A percentile compares a stretch with the other conserved stretches of the same genome.
Evolutionary conservation across 2,888 invertebrate genomes (phyloP).

Genomic region (Tipula unca): DNA sequence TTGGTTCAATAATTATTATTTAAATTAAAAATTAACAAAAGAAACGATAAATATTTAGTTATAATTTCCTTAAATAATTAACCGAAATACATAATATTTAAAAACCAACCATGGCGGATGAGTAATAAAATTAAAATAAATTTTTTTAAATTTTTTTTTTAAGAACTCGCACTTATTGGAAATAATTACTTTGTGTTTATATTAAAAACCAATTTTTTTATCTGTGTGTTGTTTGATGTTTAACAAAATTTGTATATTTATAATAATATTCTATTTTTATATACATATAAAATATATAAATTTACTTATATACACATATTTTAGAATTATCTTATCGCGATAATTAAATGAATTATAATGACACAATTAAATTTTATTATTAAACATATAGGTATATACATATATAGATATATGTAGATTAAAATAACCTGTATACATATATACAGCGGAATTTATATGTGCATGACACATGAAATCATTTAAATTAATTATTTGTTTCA

Average conservation of each 20-base stretch:
- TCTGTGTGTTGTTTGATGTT: neutral
- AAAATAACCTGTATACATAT: too few species aligned
- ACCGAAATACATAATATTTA: neutral
- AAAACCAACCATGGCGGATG: neutral
- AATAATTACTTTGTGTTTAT: neutral
- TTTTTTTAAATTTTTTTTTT: neutral
- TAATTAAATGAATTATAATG: neutral
- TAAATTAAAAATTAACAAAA: neutral
- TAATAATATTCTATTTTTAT: neutral
- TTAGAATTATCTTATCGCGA: neutral
- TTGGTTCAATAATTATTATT: neutral
- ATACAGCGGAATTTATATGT: too few species aligned
- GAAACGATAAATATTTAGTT: neutral
- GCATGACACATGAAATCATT: too few species aligned
- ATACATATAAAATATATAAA: neutral
- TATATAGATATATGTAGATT: too few species aligned
- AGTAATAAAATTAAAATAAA: neutral
- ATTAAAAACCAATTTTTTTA: neutral
- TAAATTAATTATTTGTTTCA: too few species aligned
- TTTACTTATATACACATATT: neutral
- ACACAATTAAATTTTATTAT: neutral
- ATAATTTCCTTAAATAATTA: neutral
- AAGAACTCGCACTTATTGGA: neutral
- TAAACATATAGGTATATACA: too few species aligned
- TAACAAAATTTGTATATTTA: neutral